Evolutionary conservation across 2,797 vertebrate species (phyloP).

Genomic region (Synanceia verrucosa): DNA sequence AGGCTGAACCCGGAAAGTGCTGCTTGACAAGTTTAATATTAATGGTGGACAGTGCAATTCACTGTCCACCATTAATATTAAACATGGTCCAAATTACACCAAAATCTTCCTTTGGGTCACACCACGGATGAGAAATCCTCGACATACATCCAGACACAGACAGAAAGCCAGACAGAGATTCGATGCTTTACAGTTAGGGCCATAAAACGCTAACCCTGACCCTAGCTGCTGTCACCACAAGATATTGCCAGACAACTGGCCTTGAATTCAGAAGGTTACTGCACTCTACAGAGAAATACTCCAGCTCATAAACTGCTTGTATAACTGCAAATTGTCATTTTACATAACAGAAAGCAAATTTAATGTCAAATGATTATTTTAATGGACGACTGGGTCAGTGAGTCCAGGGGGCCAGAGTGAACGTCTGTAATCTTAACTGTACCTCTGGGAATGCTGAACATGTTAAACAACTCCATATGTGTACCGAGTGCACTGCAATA

Average conservation of each 20-base stretch:
- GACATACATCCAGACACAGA: not conserved
- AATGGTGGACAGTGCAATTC: no score
- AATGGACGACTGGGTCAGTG: conserved; percentile 28
- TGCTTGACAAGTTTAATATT: no score
- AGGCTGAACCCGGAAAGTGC: not conserved
- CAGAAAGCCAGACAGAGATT: not conserved
- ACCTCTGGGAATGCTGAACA: conserved; percentile 33
- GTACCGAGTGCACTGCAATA: not conserved
- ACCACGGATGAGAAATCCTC: rapidly evolving
- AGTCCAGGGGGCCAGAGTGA: conserved; percentile 17
- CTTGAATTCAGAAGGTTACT: not conserved
- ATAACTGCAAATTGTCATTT: not conserved
- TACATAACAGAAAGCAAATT: not conserved
- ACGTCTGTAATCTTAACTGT: conserved; percentile 33
- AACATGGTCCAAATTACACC: not conserved
- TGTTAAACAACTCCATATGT: conserved; percentile 50
- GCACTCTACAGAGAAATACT: not conserved
- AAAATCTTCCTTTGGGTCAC: no score
- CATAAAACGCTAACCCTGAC: not conserved
- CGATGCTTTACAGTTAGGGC: not conserved
- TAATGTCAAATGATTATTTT: not conserved
- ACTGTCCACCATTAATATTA: no score
- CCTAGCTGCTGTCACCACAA: not conserved
- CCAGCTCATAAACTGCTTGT: not conserved
- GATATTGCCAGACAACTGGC: not conserved